Evolutionary conservation across 2,888 invertebrate species (phyloP), one percentile per base, ranked within the genome.

Genomic region (Taenaris catops): DNA sequence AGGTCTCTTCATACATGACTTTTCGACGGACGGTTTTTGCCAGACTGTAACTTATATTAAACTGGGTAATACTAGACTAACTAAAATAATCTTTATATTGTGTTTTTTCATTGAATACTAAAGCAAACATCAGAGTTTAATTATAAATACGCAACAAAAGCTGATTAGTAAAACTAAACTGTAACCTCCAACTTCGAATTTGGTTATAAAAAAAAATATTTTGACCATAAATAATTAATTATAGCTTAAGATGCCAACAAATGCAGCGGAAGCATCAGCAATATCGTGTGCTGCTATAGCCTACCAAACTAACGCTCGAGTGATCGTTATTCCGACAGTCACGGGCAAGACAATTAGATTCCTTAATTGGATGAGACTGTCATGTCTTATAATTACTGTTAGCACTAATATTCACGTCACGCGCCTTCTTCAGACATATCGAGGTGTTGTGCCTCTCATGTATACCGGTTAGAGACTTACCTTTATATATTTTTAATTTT

Each of bases 271-370:
- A 52, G 75, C 70, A 0, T 44, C 59, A 14, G 66, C 66, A 0
- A 34, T 71, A 6, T 60, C 78, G 0, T 70, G 73, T 34, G 66
- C 58, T 0, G 36, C 55, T 0, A 21, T 58, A 0, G 70, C 78
- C 0, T 64, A 69, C 37, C 59, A 66, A 17, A 53, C 45, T 0
- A 51, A 60, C 1, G 60, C 73, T 0, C 48, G 55, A 0, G 89
- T 92, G 0, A 91, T 93, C 36, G 70, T 93, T 21, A 75, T 91
- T 1, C 88, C 91, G 1, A 92, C 92, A 0, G 91, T 92, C 2
- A 79, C 83, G 2, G 89, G 89, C 0, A 60, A 83, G 44, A 91
- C 92, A 0, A 91, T 91, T 1, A 83, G 86, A 46, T 65, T 89
- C 26, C 71, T 93, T 23, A 87, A 91, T 10, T 87, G 88, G 38